Conservation (phyloP, 2,797 vertebrate genomes). For the Corythornis leucogaster region DNA sequence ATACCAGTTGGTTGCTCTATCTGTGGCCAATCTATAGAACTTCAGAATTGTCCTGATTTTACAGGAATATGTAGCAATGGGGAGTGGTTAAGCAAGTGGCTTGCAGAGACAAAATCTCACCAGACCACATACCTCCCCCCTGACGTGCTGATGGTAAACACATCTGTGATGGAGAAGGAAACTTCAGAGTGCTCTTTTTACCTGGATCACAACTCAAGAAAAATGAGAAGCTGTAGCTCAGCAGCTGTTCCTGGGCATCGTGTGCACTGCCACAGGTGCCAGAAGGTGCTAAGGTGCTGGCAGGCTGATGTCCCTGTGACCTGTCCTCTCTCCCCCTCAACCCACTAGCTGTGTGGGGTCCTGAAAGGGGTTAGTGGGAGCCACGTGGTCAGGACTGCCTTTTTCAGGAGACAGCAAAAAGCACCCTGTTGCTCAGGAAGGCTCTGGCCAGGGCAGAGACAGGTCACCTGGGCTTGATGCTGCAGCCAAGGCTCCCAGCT, state of each 20-base stretch:
- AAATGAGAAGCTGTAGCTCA: background rate
- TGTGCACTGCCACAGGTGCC: rapidly evolving
- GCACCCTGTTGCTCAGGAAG: rapidly evolving
- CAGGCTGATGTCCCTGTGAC: background rate
- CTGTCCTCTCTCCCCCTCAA: background rate
- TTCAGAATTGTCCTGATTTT: slow-evolving; percentile 9
- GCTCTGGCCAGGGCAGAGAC: background rate
- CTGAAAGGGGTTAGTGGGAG: rapidly evolving
- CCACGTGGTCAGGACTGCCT: background rate
- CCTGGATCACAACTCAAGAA: background rate
- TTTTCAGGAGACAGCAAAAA: background rate
- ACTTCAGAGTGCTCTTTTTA: background rate
- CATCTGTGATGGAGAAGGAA: background rate
- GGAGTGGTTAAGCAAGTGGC: background rate
- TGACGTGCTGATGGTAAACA: background rate
- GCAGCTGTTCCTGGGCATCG: background rate
- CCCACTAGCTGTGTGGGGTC: background rate
- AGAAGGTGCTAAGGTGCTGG: background rate
- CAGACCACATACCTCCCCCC: background rate
- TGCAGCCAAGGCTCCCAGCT: rapidly evolving
- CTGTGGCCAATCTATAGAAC: background rate
- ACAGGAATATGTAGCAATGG: background rate
- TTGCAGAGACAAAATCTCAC: background rate
- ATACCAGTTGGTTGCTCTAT: background rate
- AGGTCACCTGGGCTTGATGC: background rate